Conservation (phyloP, 1,140 invertebrate genomes). For the Drosophila busckii region DNA sequence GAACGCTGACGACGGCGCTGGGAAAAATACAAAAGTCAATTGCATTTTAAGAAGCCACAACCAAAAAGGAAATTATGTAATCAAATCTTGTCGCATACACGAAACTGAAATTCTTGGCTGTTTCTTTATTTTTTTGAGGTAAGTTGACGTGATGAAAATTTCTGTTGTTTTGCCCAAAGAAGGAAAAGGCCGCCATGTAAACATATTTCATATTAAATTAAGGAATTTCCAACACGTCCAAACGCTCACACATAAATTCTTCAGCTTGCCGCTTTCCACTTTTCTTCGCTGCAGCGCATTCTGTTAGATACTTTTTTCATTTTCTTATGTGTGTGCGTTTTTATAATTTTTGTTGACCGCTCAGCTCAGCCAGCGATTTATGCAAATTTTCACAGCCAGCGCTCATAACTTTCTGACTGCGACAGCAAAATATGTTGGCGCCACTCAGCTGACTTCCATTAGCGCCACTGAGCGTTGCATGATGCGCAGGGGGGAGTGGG, state of each 20-base stretch:
- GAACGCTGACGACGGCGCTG: conserved; percentile 20
- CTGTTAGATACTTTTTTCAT: conserved; percentile 12
- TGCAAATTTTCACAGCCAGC: conserved; percentile 58
- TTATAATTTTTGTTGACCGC: conserved; percentile 2
- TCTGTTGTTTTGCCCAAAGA: conserved; percentile 16
- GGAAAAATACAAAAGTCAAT: conserved; percentile 11
- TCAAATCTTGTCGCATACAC: conserved; percentile 38
- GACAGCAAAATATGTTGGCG: conserved; percentile 72
- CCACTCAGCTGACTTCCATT: conserved; percentile 52
- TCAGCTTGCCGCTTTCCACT: conserved; percentile 36
- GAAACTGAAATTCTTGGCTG: conserved; percentile 23
- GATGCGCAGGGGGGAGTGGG: background rate
- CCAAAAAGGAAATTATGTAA: conserved; percentile 45
- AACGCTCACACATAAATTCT: conserved; percentile 56
- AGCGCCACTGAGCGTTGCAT: conserved; percentile 18
- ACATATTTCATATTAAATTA: conserved; percentile 39
- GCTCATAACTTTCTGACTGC: conserved; percentile 69
- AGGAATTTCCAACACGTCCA: conserved; percentile 68
- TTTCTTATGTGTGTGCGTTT: background rate
- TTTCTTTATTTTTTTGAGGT: conserved; percentile 13
- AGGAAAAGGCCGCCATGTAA: conserved; percentile 56
- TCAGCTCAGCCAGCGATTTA: conserved; percentile 56
- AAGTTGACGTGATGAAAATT: conserved; percentile 59
- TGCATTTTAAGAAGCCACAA: conserved; percentile 25
- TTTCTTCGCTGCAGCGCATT: conserved; percentile 29